Percentiles rank a stretch among this genome's conserved stretches.
phyloP scores from a whole-genome alignment of 37 sponge, comb jelly and placozoan species.

The Eunapius fragilis region DNA sequence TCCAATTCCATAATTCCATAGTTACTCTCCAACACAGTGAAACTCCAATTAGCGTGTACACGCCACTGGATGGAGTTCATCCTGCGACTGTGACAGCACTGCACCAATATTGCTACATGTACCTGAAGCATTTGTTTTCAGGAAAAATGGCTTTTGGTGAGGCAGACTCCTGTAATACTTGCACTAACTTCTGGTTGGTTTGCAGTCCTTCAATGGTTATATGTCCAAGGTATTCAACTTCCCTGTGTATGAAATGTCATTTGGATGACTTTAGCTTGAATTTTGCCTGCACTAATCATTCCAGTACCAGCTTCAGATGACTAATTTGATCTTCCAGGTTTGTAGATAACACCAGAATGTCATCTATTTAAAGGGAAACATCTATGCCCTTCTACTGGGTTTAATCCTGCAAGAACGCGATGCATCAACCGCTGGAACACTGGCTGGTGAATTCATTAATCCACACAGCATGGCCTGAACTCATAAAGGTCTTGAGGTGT shows the following conservation, averaged over 20 bases:
- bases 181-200: not conserved
- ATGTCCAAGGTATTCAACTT: slow-evolving; percentile 54
- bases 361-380: slow-evolving; percentile 68
- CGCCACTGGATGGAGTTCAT: slow-evolving; percentile 14
- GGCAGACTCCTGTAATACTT: slow-evolving; percentile 23
- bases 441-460: not conserved
- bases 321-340: slow-evolving; percentile 39
- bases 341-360: slow-evolving; percentile 33
- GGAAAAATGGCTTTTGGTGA: not conserved
- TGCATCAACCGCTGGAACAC: slow-evolving; percentile 30
- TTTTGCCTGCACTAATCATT: not conserved
- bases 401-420: no score
- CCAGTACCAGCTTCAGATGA: slow-evolving; percentile 26
- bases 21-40: slow-evolving; percentile 19
- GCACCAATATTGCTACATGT: slow-evolving; percentile 32
- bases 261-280: slow-evolving; percentile 50
- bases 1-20: slow-evolving; percentile 56
- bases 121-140: slow-evolving; percentile 6
- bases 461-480: no score
- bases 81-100: slow-evolving; percentile 34
- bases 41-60: slow-evolving; percentile 32
- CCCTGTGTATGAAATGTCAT: slow-evolving; percentile 16
- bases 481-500: no score
- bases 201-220: slow-evolving; percentile 35
- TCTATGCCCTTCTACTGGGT: no score